A percentile compares a stretch with the other conserved stretches of the same genome.
These are phyloP conservation scores for Ctenomys sociabilis DNA, from an alignment of 2,113 vertebrate species.

Conservation along the genomic window DNA sequence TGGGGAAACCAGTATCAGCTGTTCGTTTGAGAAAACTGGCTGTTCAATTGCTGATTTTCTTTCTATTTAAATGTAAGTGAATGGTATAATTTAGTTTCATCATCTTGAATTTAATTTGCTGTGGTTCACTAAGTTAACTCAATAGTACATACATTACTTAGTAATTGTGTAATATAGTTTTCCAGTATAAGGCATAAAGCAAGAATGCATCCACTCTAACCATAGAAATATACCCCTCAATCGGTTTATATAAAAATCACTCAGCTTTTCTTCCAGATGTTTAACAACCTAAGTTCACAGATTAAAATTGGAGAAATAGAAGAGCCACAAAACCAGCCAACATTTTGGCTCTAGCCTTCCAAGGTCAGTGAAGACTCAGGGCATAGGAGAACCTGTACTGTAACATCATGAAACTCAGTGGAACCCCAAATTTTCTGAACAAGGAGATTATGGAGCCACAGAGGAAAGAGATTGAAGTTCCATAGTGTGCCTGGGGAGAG, in stretches of 20 bases:
- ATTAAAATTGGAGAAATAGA: no score
- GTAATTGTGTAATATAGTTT: conserved; percentile 29
- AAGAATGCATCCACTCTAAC: background rate
- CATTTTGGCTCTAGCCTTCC: no score
- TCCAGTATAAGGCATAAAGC: background rate
- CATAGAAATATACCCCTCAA: background rate
- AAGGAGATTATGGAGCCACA: no score
- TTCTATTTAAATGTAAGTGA: conserved; percentile 48
- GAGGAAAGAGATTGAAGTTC: no score
- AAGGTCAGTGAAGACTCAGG: no score
- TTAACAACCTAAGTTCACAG: no score
- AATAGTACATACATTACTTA: background rate
- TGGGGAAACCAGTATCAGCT: background rate
- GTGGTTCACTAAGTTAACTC: background rate
- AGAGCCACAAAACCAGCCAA: no score
- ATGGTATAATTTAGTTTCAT: conserved; percentile 18
- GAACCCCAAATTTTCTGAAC: no score
- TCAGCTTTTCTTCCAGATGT: no score
- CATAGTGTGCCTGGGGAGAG: no score
- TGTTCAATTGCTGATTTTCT: conserved; percentile 43
- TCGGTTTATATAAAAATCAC: background rate
- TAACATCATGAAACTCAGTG: no score
- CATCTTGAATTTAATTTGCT: conserved; percentile 30
- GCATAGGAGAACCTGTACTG: no score
- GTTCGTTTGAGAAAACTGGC: background rate